Base-by-base conservation (phyloP, 2,797 vertebrate genomes). In the Kryptopterus vitreolus region DNA sequence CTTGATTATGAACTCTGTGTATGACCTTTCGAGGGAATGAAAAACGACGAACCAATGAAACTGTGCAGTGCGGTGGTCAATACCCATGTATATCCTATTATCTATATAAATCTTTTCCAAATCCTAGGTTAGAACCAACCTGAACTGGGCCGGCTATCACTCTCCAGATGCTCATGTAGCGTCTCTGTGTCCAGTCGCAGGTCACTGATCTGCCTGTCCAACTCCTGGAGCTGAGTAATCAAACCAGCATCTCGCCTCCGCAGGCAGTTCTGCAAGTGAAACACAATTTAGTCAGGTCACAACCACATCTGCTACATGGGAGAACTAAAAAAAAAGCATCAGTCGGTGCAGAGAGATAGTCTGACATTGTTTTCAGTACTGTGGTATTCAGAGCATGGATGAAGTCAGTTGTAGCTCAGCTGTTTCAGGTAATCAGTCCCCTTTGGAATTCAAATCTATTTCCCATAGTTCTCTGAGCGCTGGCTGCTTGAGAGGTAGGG, bases 101-200 rank as follows among this genome's bases (percentile, higher is more conserved):
- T 59, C 33, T 68, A 50, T 29, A 50, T 13, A 78, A 69, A 52
- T 20, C 24, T 43, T 50, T 68, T 38, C 43, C 29, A 78, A 78
- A 74, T 76, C 29, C 29, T 59, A 48, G 31, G 15, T 9, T 38
- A 50, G 35, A 52, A 86, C 83, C 72, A 68, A 98, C 97, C 97
- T 92, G 97, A 99, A 90, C 97, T 98, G 50, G 96, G 96, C 46
- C 96, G 94, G 86, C 97, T 99, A 92, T 98, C 96, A 0, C 92
- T 93, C 90, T 98, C 96, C 82, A 90, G 89, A 46, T 90, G 95
- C 15, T 97, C 96, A 74, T 93, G 94, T 33, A 95, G 89, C 0
- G 87, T 91, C 89, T 96, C 95, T 0, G 92, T 91, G 85, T 98
- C 96, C 88, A 98, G 80, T 70, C 94, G 94, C 83, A 98, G 93